These are phyloP conservation scores for Nemotelus pantherinus DNA, from an alignment of 2,888 invertebrate species.

Conservation along the genomic window DNA sequence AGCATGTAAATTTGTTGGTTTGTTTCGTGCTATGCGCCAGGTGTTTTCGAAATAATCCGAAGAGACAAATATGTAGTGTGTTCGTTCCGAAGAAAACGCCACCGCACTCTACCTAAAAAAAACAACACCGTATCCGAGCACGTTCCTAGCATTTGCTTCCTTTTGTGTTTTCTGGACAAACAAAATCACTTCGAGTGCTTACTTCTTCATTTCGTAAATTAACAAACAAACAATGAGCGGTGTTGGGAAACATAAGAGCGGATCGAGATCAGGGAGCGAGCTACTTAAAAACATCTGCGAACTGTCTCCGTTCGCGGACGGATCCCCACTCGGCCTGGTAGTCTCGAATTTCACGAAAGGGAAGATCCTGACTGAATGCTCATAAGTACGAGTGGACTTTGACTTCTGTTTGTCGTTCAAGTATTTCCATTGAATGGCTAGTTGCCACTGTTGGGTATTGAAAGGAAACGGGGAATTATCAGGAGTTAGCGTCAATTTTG, in stretches of 20 bases:
- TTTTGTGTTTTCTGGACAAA: conserved; percentile 35
- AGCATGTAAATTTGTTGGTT: conserved; percentile 4
- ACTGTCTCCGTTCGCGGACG: conserved; percentile 33
- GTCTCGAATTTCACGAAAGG: conserved; percentile 35
- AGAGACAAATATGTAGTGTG: background rate
- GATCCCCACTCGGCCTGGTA: conserved; percentile 23
- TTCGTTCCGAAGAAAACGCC: conserved; percentile 26
- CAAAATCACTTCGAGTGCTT: conserved; percentile 13
- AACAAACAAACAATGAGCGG: conserved; percentile 22
- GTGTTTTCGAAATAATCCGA: conserved; percentile 24
- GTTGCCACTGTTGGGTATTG: background rate
- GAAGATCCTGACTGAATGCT: background rate
- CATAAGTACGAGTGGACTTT: background rate
- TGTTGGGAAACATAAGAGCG: conserved; percentile 1
- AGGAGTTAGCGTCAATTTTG: background rate
- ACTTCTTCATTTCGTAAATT: conserved; percentile 34
- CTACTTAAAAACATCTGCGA: conserved; percentile 42
- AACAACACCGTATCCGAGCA: background rate
- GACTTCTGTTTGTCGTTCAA: background rate
- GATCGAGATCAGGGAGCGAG: conserved; percentile 10
- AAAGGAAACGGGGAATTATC: conserved; percentile 3
- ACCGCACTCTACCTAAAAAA: background rate
- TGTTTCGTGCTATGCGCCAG: conserved; percentile 20
- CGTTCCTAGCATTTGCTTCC: conserved; percentile 34
- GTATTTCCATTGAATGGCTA: background rate